Evolutionary conservation across 2,113 vertebrate species (phyloP).

Genomic region (Arothron firmamentum): DNA sequence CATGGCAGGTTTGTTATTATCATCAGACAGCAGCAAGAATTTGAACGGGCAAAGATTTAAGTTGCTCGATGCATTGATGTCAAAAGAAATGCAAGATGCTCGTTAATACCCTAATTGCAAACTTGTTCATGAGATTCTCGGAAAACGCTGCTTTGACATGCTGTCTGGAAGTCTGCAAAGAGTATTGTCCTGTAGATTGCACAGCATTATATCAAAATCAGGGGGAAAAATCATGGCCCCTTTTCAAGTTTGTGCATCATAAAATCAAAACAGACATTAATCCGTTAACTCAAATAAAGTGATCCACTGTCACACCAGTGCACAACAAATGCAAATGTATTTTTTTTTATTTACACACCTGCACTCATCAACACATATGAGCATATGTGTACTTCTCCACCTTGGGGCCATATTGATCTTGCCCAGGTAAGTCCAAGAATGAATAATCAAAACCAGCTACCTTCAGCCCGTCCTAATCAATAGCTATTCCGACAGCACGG

Average conservation of each 20-base stretch:
- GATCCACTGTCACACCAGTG: neutral
- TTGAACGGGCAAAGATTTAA: slow-evolving; percentile 8
- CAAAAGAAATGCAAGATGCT: slow-evolving; percentile 6
- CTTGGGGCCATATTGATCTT: slow-evolving; percentile 56
- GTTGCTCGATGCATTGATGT: slow-evolving; percentile 12
- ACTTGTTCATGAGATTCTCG: neutral
- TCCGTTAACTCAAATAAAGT: neutral
- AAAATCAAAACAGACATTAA: slow-evolving; percentile 6
- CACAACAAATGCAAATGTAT: too few species aligned
- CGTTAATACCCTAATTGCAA: neutral
- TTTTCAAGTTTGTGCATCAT: neutral
- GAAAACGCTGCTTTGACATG: neutral
- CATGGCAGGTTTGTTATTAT: slow-evolving; percentile 42
- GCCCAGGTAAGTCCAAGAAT: slow-evolving; percentile 58
- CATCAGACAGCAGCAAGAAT: slow-evolving; percentile 23
- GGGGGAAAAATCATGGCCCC: neutral
- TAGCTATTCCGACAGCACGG: slow-evolving; percentile 61
- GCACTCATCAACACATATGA: slow-evolving; percentile 23
- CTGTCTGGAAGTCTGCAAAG: slow-evolving; percentile 17
- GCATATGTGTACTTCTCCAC: slow-evolving; percentile 45
- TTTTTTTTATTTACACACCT: neutral
- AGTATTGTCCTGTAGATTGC: slow-evolving; percentile 9
- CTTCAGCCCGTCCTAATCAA: slow-evolving; percentile 64
- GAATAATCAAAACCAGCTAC: slow-evolving; percentile 65
- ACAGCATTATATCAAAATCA: slow-evolving; percentile 12